Evolutionary conservation across 2,113 vertebrate genomes (phyloP), one percentile per base, ranked within the genome.

Genomic region (Centrocercus urophasianus): DNA sequence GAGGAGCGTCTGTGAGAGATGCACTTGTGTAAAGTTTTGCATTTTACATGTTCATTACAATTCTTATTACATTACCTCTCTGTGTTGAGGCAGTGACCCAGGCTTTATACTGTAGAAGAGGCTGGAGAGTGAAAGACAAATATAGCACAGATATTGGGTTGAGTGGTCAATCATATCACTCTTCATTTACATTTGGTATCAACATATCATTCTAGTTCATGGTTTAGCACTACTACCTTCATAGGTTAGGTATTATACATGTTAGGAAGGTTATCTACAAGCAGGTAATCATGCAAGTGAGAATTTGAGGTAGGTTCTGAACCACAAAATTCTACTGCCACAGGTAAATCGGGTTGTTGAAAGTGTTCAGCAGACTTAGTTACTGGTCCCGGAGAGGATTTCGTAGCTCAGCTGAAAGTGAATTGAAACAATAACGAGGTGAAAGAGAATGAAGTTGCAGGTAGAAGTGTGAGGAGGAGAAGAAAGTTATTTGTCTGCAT

Each of bases 101-200:
- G 16, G 27, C 3, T 11, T 22, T 38, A 22, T 43, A 10, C 17
- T 81, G 42, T 24, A 93, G 57, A 71, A 30, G 13, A 57, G 19
- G 30, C 27, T 5, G 0, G 30, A 78, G 52, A 40, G 10, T 17
- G 8, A 56, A 89, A 30, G 30, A 28, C 36, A 74, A 30, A 50
- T 11, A 45, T 11, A 30, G 30, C 28, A 11, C 34, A 56, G 12
- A 20, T 27, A 8, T 52, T 50, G 9, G 4, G 10, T 10, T 75
- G 32, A 65, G 15, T 3, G 1, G 3, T 34, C 15, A 83, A 7
- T 40, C 42, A 64, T 13, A 69, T 52, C 12, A 21, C 14, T 45
- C 79, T 60, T 72, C 3, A 34, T 27, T 85, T 8, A 38, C 1
- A 1, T 1, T 75, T 1, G 0, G 10, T 28, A 72, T 56, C 40